Evolutionary conservation across 2,797 vertebrate species (phyloP), one percentile per base, ranked within the genome.

Genomic region (Pseudochirops corinnae): DNA sequence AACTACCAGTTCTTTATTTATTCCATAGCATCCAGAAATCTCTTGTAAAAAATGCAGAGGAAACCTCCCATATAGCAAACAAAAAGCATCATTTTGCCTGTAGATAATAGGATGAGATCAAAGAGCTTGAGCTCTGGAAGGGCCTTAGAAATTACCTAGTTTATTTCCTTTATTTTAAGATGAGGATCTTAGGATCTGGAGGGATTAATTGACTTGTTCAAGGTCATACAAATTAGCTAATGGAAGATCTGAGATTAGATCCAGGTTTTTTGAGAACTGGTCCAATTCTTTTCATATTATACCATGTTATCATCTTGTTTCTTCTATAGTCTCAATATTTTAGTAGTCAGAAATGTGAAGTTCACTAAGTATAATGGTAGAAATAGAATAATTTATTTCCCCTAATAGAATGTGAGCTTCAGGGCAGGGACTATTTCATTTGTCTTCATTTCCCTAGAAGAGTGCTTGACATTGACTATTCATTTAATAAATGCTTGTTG

Each of bases 301-400:
- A 57, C 39, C 6, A 55, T 94, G 28, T 9, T 97, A 29, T 91
- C 53, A 93, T 96, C 31, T 74, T 93, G 11, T 13, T 0, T 13
- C 26, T 57, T 11, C 4, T 92, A 92, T 58, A 24, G 0, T 57
- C 90, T 87, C 93, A 56, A 16, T 31, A 31, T 94, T 96, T 18
- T 92, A 93, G 4, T 92, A 55, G 55, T 39, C 3, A 94, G 90
- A 92, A 55, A 95, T 93, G 56, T 46, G 93, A 95, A 94, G 67
- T 5, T 93, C n/a, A 74, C 57, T 56, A 52, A 91, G 4, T 92
- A 0, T 55, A n/a, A 55, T 46, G 56, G 33, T 52, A 93, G 87
- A 62, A 93, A 53, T 9, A 11, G 90, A 33, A 58, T 94, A 29
- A 58, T 94, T 93, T 96, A n/a, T 92, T 96, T 96, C n/a, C 16